A percentile compares a stretch with the other conserved stretches of the same genome.
These are phyloP conservation scores for Drosophila mercatorum DNA, from an alignment of 2,888 invertebrate species.

Conservation along the genomic window DNA sequence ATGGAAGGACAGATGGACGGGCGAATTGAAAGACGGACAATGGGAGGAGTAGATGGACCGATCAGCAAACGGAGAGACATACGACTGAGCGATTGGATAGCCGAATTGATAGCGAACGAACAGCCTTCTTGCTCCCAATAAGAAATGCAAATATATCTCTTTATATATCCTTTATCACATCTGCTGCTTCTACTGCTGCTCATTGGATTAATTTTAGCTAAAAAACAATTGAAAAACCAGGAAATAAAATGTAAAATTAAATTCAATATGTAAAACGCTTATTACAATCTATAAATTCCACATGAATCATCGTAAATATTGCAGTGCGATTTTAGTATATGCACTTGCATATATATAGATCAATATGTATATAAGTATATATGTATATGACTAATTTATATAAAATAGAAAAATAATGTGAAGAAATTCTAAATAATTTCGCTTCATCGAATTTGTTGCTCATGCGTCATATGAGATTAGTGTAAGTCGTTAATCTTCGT, in stretches of 20 bases:
- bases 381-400: slow-evolving; percentile 25
- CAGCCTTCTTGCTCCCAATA: too few species aligned
- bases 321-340: background rate
- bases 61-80: background rate
- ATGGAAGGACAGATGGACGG: background rate
- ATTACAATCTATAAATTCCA: background rate
- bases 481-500: background rate
- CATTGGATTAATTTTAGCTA: background rate
- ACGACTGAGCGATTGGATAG: too few species aligned
- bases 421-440: slow-evolving; percentile 9
- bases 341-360: slow-evolving; percentile 6
- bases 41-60: background rate
- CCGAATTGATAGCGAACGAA: too few species aligned
- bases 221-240: background rate
- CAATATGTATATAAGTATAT: background rate
- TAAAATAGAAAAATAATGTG: background rate
- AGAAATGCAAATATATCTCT: too few species aligned
- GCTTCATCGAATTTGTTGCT: slow-evolving; percentile 4
- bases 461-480: slow-evolving; percentile 32
- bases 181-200: background rate
- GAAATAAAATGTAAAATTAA: background rate
- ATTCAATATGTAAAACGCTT: background rate
- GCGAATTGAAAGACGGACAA: too few species aligned
- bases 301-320: slow-evolving; percentile 15
- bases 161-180: background rate